These are phyloP conservation scores for Laterallus jamaicensis DNA, from an alignment of 2,113 vertebrate species.

Conservation along the genomic window DNA sequence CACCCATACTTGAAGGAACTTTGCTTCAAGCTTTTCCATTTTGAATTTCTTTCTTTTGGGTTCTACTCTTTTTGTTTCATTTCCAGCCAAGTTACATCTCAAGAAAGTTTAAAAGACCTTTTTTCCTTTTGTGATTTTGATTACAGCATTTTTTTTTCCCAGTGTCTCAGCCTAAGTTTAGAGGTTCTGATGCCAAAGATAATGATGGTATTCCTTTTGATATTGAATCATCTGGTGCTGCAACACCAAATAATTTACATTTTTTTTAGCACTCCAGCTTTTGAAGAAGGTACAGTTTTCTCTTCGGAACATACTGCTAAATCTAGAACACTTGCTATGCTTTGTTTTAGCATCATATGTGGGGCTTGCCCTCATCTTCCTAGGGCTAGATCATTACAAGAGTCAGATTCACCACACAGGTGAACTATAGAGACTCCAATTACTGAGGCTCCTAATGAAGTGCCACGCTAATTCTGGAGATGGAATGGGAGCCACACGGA, in stretches of 20 bases:
- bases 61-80: not conserved
- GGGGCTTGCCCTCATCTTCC: not conserved
- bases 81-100: not conserved
- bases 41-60: not conserved
- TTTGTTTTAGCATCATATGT: not conserved
- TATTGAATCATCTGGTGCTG: not conserved
- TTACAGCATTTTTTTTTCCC: not conserved
- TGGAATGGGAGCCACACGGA: not conserved
- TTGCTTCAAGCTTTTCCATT: not conserved
- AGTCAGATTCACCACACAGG: not conserved
- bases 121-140: not conserved
- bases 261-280: not conserved
- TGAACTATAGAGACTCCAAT: not conserved
- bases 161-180: not conserved
- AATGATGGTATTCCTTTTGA: not conserved
- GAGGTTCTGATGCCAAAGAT: not conserved
- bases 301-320: not conserved
- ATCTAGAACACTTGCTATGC: not conserved
- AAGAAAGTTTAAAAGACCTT: not conserved
- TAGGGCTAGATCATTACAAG: not conserved
- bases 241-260: not conserved
- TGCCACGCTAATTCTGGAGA: not conserved
- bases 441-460: not conserved
- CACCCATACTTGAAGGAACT: not conserved
- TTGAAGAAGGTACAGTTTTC: not conserved